These are phyloP conservation scores for Aporrectodea caliginosa DNA, from an alignment of 1,140 invertebrate species.

Conservation along the genomic window DNA sequence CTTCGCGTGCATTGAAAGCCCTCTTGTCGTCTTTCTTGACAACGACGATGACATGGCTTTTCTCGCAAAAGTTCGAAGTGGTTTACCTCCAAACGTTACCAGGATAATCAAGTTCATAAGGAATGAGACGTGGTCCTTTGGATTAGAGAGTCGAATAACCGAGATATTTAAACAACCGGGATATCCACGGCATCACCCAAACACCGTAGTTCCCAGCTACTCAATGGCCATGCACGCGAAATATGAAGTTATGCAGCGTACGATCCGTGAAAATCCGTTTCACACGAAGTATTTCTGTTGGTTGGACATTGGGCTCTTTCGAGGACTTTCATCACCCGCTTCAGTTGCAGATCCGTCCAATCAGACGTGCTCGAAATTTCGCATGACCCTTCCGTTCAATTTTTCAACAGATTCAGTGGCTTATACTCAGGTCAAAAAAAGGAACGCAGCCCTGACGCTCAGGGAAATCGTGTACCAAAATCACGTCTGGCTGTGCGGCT, in stretches of 20 bases:
- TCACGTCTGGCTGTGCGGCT: conserved; percentile 41
- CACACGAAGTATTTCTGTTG: conserved; percentile 17
- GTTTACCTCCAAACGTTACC: too few relatives aligned
- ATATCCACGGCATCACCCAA: conserved; percentile 41
- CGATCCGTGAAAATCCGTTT: conserved; percentile 5
- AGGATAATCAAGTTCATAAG: too few relatives aligned
- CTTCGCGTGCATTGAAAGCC: too few relatives aligned
- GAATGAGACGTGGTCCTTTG: too few relatives aligned
- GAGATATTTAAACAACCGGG: conserved; percentile 36
- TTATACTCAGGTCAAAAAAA: conserved; percentile 39
- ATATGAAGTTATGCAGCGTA: conserved; percentile 21
- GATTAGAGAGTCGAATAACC: too few relatives aligned
- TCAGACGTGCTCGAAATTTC: conserved; percentile 30
- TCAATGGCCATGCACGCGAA: conserved; percentile 46
- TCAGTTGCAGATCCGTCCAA: not conserved
- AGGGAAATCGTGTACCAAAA: conserved; percentile 37
- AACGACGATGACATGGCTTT: too few relatives aligned
- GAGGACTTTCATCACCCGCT: not conserved
- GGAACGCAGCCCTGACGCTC: conserved; percentile 28
- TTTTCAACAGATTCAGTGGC: conserved; percentile 41
- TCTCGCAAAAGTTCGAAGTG: too few relatives aligned
- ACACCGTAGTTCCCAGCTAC: conserved; percentile 36
- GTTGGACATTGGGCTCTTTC: conserved; percentile 29
- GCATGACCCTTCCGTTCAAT: conserved; percentile 37
- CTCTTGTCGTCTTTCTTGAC: too few relatives aligned